Evolutionary conservation across 2,888 invertebrate species (phyloP).

Genomic region (Polietes domitor): DNA sequence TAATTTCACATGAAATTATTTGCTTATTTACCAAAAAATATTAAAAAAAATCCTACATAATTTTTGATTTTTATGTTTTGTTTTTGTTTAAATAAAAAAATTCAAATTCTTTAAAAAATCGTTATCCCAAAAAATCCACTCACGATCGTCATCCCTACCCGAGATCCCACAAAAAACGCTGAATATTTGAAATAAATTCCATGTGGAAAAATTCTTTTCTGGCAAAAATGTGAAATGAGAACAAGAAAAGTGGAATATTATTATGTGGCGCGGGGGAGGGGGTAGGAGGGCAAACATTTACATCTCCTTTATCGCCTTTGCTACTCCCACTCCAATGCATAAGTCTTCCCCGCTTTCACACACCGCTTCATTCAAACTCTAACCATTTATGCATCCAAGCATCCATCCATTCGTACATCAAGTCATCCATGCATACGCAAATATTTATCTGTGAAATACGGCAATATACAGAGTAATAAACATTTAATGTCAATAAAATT

Average conservation of each 20-base stretch:
- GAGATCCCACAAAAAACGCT: background rate
- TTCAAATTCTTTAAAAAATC: no score
- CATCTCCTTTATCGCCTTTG: no score
- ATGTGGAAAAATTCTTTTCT: conserved; percentile 9
- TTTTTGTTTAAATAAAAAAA: no score
- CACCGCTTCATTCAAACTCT: background rate
- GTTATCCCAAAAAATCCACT: no score
- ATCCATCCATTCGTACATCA: background rate
- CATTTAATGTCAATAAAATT: conserved; percentile 30
- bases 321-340: background rate
- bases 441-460: conserved; percentile 60
- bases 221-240: background rate
- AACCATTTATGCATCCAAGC: background rate
- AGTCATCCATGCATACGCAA: conserved; percentile 15
- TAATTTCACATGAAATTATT: no score
- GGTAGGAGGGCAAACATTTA: background rate
- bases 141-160: background rate
- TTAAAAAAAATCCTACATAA: no score
- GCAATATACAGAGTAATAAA: conserved; percentile 36
- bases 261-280: background rate
- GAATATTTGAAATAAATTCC: conserved; percentile 19
- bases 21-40: no score
- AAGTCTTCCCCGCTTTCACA: background rate
- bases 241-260: background rate
- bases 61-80: no score